Evolutionary conservation across 2,888 invertebrate genomes (phyloP), one percentile per base, ranked within the genome.

Genomic region (Steinernema scapterisci): DNA sequence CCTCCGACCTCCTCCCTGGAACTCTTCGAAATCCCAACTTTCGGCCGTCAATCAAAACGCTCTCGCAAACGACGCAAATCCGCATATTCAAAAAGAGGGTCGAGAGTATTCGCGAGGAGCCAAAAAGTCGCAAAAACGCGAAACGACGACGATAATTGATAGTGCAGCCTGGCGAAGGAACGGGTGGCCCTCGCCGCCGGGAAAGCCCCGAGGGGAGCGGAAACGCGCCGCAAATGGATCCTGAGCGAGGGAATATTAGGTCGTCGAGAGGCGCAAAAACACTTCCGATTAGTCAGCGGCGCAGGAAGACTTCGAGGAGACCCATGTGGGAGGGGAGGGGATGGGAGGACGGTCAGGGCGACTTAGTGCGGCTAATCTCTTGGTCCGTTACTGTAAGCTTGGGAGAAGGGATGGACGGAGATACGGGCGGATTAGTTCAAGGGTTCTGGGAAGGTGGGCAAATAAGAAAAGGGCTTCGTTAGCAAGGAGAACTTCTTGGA

Each of bases 221-320:
- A 63, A n/a, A 63, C 16, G 63, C 63, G 63, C 63, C 63, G 31
- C 27, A 63, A 31, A 63, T 63, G 63, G 63, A 31, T 13, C 11
- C 54, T 38, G 9, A 38, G 38, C 38, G 38, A 38, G 5, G 38
- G 9, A 9, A 54, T 19, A 54, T 54, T 19, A 25, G 27, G 27
- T 13, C 13, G 6, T 6, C 6, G 54, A 21, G n/a, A 54, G 54
- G 54, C 54, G 54, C 54, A 9, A 63, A 63, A 63, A 63, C 63
- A 63, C 27, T 63, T 63, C 27, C 63, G 63, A 21, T 31, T 63
- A 31, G 63, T 63, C 63, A 63, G 63, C 27, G n/a, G 5, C 5
- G 13, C 16, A 48, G 48, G 16, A 16, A 27, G 16, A 63, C n/a
- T n/a, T n/a, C n/a, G n/a, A n/a, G n/a, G 31, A 16, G 38, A 38